Conservation (phyloP, 2,797 vertebrate species). For the Buceros bicornis region DNA sequence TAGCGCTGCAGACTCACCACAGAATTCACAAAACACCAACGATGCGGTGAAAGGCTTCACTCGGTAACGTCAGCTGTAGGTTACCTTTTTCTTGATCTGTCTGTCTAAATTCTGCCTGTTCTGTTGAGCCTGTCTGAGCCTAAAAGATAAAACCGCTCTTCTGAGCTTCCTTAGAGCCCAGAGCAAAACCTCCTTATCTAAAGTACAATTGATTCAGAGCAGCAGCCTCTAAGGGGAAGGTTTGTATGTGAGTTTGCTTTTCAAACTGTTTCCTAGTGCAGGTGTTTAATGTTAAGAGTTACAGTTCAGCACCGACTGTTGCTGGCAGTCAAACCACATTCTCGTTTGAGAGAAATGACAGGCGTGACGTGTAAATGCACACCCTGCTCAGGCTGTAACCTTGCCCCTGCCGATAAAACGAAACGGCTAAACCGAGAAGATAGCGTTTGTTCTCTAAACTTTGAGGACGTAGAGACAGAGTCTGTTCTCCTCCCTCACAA, state of each 20-base stretch:
- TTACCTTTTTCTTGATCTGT: not conserved
- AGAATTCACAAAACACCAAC: not conserved
- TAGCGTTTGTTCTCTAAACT: not conserved
- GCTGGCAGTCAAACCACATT: not conserved
- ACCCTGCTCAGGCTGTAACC: not conserved
- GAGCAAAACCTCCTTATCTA: slow-evolving; percentile 36
- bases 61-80: not conserved
- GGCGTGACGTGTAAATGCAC: not conserved
- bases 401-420: slow-evolving; percentile 22
- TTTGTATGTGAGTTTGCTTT: slow-evolving; percentile 65
- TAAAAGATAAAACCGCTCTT: not conserved
- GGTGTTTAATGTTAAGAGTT: not conserved
- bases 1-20: not conserved
- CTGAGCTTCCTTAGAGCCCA: slow-evolving; percentile 19
- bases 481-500: slow-evolving; percentile 29
- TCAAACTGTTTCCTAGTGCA: not conserved
- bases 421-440: not conserved
- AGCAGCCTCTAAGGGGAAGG: slow-evolving; percentile 61
- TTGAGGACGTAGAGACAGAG: not conserved
- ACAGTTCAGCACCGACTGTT: not conserved
- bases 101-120: slow-evolving; percentile 21
- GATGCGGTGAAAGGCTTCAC: slow-evolving; percentile 11
- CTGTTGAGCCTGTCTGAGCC: not conserved
- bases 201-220: slow-evolving; percentile 9
- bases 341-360: slow-evolving; percentile 35